Evolutionary conservation across 2,888 invertebrate species (phyloP), one percentile per base, ranked within the genome.

Genomic region (Malthinus flaveolus): DNA sequence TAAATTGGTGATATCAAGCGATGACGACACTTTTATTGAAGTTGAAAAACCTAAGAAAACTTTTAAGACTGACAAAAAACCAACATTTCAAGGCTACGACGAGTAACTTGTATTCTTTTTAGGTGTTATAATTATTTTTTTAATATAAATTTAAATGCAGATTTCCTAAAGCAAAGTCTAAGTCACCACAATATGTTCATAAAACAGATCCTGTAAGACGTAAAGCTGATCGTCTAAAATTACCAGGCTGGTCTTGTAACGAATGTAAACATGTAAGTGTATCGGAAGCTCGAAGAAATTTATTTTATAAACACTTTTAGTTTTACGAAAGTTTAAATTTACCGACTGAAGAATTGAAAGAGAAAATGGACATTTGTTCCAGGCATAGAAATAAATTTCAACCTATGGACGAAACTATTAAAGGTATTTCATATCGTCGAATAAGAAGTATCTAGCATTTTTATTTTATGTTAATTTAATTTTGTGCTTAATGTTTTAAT

Each of bases 291-390:
- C n/a, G n/a, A n/a, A n/a, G n/a, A n/a, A n/a, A 37, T 23, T 56
- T 45, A 48, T 15, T 36, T 52, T 53, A 68, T 70, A 47, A 23
- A 23, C 63, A 75, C 76, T 79, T 75, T 61, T 77, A 79, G 59
- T 59, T 67, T 56, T 65, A 66, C n/a, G 63, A 74, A 57, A 69
- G 71, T 13, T 48, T 59, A 49, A 67, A 73, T 46, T 66, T 80
- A 32, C 63, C 77, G 2, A 72, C 77, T 1, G 69, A 75, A 42
- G 78, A 81, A 68, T 56, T 80, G 13, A 67, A 76, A 63, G 70
- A 73, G 51, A 71, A 74, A 39, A 76, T 77, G 69, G 75, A 81
- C 66, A 68, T 73, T 32, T 83, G 83, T 71, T 82, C 83, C 1
- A 78, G 77, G 56, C 83, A 83, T 66, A 71, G 79, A 64, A 75